Evolutionary conservation across 2,797 vertebrate genomes (phyloP), one percentile per base, ranked within the genome.

Genomic region (Ctenopoma multispine): DNA sequence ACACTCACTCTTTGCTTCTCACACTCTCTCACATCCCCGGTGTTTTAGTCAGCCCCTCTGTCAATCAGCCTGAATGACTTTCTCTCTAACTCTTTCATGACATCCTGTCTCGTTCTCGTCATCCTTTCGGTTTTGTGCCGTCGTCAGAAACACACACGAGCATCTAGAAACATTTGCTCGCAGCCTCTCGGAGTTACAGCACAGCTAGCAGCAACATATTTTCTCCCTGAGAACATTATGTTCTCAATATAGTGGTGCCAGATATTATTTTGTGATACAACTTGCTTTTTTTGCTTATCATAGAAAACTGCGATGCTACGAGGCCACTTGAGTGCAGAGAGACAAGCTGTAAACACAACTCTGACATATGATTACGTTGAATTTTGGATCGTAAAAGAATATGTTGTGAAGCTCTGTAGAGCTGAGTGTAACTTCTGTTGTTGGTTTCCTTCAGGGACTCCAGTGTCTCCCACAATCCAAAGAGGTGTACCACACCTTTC

Each of bases 21-120:
- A 69, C 56, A 34, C 38, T 21, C 53, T 43, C 49, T 59, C 57
- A 59, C 66, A 36, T 75, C 66, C 15, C 9, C 20, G 15, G 38
- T 49, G 60, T 48, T 59, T 36, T 50, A 44, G 40, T 36, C 55
- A 54, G 20, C 20, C 11, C 4, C 23, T 46, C 68, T 77, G 72
- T 68, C 72, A 73, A 20, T 78, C 64, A 58, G 47, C 23, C 41
- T 74, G 58, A 75, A 75, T 72, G 43, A 81, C 56, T 83, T 72
- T 81, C 61, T 72, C 69, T 53, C 10, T 44, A 57, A 59, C 31
- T 34, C 31, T 34, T 34, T 34, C 31, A 2, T 34, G 7, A 77
- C 75, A 77, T 84, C 69, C 71, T 77, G 70, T 56, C 65, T 68
- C 58, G 59, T 53, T 47, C 36, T n/a, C 38, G 18, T 57, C 61